Percentiles rank a stretch among this genome's conserved stretches.
These are phyloP conservation scores for Hippopotamyrus pictus DNA, from an alignment of 2,797 vertebrate species.

Conservation along the genomic window DNA sequence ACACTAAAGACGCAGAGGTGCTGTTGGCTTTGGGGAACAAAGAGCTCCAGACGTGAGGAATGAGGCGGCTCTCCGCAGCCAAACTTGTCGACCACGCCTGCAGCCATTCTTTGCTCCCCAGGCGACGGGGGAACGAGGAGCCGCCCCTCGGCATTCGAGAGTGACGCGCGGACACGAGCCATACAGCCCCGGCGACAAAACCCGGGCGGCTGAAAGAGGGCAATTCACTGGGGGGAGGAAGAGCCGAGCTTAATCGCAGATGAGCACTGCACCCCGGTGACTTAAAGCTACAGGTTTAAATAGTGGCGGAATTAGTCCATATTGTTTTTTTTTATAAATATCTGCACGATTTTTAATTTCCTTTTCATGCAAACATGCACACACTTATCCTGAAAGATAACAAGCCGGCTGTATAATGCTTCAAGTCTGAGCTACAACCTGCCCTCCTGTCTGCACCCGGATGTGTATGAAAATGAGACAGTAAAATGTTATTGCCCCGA, in stretches of 20 bases:
- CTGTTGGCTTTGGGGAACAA: background rate
- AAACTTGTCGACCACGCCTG: constrained; percentile 37
- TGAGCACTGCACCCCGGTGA: background rate
- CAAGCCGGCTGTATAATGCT: background rate
- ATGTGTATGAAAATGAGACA: background rate
- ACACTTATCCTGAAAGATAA: background rate
- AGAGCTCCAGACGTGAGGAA: background rate
- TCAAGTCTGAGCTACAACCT: background rate
- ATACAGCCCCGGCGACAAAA: background rate
- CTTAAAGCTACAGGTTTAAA: background rate
- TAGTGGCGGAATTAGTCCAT: background rate
- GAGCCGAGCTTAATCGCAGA: background rate
- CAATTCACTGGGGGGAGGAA: background rate
- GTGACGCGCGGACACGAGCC: background rate
- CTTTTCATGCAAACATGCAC: background rate
- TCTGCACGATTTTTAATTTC: background rate
- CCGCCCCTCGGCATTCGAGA: constrained; percentile 12
- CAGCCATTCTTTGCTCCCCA: constrained; percentile 24
- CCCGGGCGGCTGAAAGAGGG: background rate
- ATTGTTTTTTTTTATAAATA: background rate
- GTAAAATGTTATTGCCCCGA: background rate
- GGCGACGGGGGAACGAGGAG: constrained; percentile 32
- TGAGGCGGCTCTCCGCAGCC: background rate
- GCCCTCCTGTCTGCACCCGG: background rate
- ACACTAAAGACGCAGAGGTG: background rate